Evolutionary conservation across 1,140 invertebrate genomes (phyloP).

Genomic region (Drosophila jambulina): DNA sequence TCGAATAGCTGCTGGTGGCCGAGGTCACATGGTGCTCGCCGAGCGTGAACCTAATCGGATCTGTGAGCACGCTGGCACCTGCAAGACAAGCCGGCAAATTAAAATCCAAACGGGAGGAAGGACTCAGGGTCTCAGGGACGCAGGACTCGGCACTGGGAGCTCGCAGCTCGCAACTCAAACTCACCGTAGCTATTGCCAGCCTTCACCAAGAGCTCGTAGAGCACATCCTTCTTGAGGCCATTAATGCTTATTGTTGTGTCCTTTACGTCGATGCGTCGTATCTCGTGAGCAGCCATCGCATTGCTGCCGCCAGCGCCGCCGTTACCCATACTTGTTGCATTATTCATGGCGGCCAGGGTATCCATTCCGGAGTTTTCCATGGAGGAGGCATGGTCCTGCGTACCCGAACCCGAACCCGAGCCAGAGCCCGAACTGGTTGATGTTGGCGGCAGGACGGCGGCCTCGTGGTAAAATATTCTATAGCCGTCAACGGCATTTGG

Average conservation of each 20-base stretch:
- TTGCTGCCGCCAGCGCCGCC: constrained; percentile 44
- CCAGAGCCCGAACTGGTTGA: constrained; percentile 30
- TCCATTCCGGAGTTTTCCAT: constrained; percentile 60
- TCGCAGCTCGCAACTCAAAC: constrained; percentile 38
- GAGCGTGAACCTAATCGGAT: constrained; percentile 90
- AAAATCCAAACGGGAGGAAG: constrained; percentile 27
- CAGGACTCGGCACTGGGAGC: background rate
- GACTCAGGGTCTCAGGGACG: constrained; percentile 1
- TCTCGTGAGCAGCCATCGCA: constrained; percentile 72
- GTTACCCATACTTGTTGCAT: constrained; percentile 73
- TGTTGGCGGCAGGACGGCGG: constrained; percentile 71
- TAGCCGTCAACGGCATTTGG: constrained; percentile 93
- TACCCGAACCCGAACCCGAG: background rate
- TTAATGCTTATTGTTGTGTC: constrained; percentile 89
- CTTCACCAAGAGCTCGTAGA: constrained; percentile 92
- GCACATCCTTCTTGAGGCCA: constrained; percentile 89
- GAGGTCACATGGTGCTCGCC: constrained; percentile 89
- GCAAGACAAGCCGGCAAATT: constrained; percentile 70
- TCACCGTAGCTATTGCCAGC: constrained; percentile 90
- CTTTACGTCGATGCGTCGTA: constrained; percentile 90
- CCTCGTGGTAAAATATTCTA: constrained; percentile 89
- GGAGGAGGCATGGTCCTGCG: constrained; percentile 34
- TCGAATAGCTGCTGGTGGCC: constrained; percentile 86
- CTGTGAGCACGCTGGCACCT: constrained; percentile 91
- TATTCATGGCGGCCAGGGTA: constrained; percentile 70